phyloP scores from a whole-genome alignment of 1,140 invertebrate species.

The Harlomillsia oculata region DNA sequence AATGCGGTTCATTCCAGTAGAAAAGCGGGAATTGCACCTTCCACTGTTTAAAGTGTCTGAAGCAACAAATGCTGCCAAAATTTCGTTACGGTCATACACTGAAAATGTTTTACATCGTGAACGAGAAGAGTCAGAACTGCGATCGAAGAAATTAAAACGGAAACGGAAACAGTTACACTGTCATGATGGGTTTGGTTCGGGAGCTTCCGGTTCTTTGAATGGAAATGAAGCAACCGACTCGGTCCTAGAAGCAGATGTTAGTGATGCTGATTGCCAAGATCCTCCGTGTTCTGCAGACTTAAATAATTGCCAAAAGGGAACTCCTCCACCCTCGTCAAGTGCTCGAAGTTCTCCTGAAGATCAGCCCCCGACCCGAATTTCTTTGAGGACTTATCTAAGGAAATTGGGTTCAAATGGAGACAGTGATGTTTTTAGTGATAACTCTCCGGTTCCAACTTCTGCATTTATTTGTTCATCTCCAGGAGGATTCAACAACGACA shows the following conservation, averaged over 20 bases:
- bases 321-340: too few relatives aligned
- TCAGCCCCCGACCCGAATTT: too few relatives aligned
- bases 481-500: too few relatives aligned
- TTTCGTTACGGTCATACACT: conserved; percentile 24
- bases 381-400: too few relatives aligned
- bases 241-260: conserved; percentile 16
- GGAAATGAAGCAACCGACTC: conserved; percentile 14
- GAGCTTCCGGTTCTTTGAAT: neutral
- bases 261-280: conserved; percentile 24
- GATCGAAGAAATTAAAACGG: conserved; percentile 17
- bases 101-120: conserved; percentile 23
- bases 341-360: too few relatives aligned
- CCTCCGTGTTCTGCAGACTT: too few relatives aligned
- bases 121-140: conserved; percentile 7
- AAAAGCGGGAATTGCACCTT: conserved; percentile 9
- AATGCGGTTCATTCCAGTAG: conserved; percentile 25
- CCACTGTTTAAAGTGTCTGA: conserved; percentile 30
- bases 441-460: too few relatives aligned
- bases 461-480: too few relatives aligned
- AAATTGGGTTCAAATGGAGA: too few relatives aligned
- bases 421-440: too few relatives aligned
- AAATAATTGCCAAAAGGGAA: too few relatives aligned
- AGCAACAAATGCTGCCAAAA: conserved; percentile 29
- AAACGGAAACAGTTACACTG: conserved; percentile 13
- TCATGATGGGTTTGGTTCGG: neutral